Conservation (phyloP, 2,888 invertebrate species). For the Dascillus cervinus region DNA sequence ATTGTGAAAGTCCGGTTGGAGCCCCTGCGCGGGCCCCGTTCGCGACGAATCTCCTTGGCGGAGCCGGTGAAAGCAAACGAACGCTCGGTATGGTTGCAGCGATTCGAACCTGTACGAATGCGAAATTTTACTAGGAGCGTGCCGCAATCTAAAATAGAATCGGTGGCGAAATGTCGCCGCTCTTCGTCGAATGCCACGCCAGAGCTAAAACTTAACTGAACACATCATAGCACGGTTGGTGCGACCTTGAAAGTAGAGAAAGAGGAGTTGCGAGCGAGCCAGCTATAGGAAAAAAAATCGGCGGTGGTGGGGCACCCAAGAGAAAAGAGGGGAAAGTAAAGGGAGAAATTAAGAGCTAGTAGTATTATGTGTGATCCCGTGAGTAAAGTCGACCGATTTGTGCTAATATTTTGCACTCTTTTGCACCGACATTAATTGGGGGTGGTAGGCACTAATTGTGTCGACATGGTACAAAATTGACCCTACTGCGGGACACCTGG, state of each 20-base stretch:
- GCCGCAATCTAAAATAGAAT: conserved; percentile 31
- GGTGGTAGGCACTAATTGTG: conserved; percentile 24
- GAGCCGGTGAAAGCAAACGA: conserved; percentile 41
- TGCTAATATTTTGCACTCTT: conserved; percentile 29
- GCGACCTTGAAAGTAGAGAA: conserved; percentile 43
- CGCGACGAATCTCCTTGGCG: conserved; percentile 41
- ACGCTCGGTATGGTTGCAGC: conserved; percentile 30
- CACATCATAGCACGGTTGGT: conserved; percentile 25
- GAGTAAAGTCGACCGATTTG: conserved; percentile 27
- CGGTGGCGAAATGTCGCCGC: conserved; percentile 25
- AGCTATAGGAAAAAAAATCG: conserved; percentile 38
- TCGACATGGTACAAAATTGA: conserved; percentile 9
- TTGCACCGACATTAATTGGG: conserved; percentile 25
- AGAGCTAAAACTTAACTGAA: conserved; percentile 1
- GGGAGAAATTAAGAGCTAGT: conserved; percentile 43
- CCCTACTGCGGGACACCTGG: conserved; percentile 12
- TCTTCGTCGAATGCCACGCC: conserved; percentile 1
- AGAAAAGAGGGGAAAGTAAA: conserved; percentile 45
- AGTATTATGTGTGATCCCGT: conserved; percentile 39
- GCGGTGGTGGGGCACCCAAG: conserved; percentile 26
- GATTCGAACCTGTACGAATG: conserved; percentile 25
- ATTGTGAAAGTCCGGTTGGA: conserved; percentile 42
- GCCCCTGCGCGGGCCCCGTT: conserved; percentile 40
- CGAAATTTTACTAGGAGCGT: conserved; percentile 25
- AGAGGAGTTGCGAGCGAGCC: conserved; percentile 38